Percentiles rank a stretch among this genome's conserved stretches.
These are phyloP conservation scores for Tetragnatha montana DNA, from an alignment of 2,888 invertebrate species.

Conservation along the genomic window DNA sequence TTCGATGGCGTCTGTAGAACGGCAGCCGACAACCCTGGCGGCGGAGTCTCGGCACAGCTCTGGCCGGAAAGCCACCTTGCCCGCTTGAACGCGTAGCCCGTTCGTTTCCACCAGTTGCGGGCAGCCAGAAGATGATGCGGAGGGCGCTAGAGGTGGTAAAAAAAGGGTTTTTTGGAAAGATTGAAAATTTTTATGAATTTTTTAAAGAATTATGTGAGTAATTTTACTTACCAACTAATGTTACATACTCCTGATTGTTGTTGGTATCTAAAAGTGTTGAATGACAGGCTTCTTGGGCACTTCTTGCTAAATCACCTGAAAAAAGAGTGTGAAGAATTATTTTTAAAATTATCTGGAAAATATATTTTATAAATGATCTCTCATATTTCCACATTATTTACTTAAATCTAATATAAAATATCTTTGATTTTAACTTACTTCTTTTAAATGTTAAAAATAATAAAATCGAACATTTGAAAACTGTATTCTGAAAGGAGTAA, in stretches of 20 bases:
- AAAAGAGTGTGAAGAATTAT: neutral
- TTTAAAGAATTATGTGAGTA: neutral
- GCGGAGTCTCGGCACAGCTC: slow-evolving; percentile 79
- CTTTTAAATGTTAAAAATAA: slow-evolving; percentile 3
- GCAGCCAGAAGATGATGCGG: slow-evolving; percentile 59
- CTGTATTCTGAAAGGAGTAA: too few species aligned
- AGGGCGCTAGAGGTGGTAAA: slow-evolving; percentile 43
- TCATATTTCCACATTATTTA: too few species aligned
- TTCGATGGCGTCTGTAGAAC: slow-evolving; percentile 86
- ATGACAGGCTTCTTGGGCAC: slow-evolving; percentile 90
- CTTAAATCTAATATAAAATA: too few species aligned
- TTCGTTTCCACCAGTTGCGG: slow-evolving; percentile 70
- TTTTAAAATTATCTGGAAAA: neutral
- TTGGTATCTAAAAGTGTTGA: slow-evolving; percentile 87
- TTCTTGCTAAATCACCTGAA: slow-evolving; percentile 82
- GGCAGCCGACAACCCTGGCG: slow-evolving; percentile 85
- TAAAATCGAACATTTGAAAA: too few species aligned
- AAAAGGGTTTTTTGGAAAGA: neutral
- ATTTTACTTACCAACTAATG: slow-evolving; percentile 88
- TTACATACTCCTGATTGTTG: slow-evolving; percentile 85
- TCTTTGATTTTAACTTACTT: neutral
- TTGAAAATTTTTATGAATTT: neutral
- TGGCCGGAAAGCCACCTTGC: slow-evolving; percentile 55
- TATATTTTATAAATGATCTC: neutral
- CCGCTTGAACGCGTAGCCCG: slow-evolving; percentile 63